Evolutionary conservation across 2,797 vertebrate species (phyloP), one percentile per base, ranked within the genome.

Genomic region (Silurus lanzhouensis): DNA sequence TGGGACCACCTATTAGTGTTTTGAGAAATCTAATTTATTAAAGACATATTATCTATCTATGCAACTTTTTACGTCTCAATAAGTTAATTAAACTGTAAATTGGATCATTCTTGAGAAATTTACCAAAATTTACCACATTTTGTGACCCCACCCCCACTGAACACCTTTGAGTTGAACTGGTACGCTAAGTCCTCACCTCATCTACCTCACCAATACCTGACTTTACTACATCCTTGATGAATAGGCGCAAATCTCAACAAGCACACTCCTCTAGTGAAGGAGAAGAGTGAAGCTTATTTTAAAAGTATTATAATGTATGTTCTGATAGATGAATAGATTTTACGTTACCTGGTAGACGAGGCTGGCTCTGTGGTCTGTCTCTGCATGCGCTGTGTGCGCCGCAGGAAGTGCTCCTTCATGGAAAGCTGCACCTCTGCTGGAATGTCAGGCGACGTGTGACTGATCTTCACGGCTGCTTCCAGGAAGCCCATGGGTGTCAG

Each of bases 381-480:
- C 94, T 99, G 97, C 93, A 99, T 97, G 78, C 97, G 95, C 0
- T 97, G 96, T 4, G 95, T 95, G 87, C 97, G 97, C 17, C 97
- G 93, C 94, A 97, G 94, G 91, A 99, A 95, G 90, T 99, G 98
- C 85, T 99, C 98, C 88, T 95, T 96, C 96, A 99, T 99, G 44
- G 98, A 99, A 93, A 97, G 97, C 95, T 99, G 98, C 75, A 99
- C 98, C 74, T 99, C 98, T 0, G 98, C 96, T 0, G 98, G 98
- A 91, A 99, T 99, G 91, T 99, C 98, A 0, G 98, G 98, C 0
- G 98, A 99, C 0, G 98, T 99, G 93, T 96, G 98, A 94, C 98
- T 99, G 94, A 99, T 99, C 96, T 99, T 99, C 92, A 99, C 97
- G 0, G 98, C 98, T 0, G 97, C 96, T 91, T 99, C 98, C 90